A percentile compares a stretch with the other conserved stretches of the same genome.
Conservation (phyloP, 2,113 vertebrate species). For the Gracilinanus agilis region DNA sequence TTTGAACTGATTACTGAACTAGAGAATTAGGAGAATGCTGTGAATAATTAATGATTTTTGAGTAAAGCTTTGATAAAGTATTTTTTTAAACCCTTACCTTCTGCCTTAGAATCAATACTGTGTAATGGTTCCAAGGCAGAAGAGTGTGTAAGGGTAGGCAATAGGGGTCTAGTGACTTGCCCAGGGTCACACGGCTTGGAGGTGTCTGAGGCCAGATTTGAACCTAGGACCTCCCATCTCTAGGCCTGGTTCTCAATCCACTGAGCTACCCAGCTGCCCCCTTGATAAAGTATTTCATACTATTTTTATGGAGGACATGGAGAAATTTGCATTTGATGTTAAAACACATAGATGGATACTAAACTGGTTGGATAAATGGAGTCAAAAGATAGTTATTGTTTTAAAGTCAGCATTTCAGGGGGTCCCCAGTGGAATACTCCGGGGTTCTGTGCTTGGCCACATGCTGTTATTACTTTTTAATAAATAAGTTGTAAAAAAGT, state of each 20-base stretch:
- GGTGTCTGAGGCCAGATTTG: no score
- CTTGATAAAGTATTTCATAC: neutral
- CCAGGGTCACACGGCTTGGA: no score
- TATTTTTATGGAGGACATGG: neutral
- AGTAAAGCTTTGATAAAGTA: neutral
- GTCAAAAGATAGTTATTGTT: neutral
- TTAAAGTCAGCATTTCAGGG: neutral
- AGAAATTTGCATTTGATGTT: neutral
- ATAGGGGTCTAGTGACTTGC: no score
- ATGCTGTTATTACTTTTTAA: neutral
- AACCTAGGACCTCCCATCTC: no score
- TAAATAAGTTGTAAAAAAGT: neutral
- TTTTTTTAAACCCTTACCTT: no score
- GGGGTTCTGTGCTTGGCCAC: neutral
- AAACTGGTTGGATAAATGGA: neutral
- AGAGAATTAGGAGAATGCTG: neutral
- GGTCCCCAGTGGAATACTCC: neutral
- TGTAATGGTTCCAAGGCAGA: no score
- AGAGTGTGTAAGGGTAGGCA: no score
- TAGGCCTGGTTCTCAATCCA: no score
- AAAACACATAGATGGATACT: neutral
- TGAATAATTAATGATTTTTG: neutral
- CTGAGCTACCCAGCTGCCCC: no score
- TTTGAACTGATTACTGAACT: neutral
- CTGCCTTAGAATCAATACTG: no score